A percentile compares a stretch with the other conserved stretches of the same genome.
These are phyloP conservation scores for Coilia nasus DNA, from an alignment of 2,797 vertebrate genomes.

Conservation along the genomic window DNA sequence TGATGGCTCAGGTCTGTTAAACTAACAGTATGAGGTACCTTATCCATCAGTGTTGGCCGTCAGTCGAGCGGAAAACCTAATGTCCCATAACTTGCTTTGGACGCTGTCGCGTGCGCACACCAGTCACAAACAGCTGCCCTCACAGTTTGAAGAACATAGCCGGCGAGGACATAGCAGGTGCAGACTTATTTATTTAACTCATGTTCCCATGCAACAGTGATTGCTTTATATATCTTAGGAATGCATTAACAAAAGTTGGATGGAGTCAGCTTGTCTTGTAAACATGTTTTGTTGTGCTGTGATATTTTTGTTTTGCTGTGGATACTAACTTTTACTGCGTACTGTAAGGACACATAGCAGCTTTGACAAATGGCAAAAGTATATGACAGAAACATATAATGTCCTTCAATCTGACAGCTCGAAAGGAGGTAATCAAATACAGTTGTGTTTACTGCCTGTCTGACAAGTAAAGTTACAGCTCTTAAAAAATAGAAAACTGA, in stretches of 20 bases:
- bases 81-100: conserved; percentile 64
- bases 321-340: neutral
- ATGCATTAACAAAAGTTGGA: conserved; percentile 4
- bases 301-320: neutral
- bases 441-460: neutral
- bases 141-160: conserved; percentile 47
- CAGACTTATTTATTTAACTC: conserved; percentile 35
- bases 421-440: neutral
- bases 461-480: neutral
- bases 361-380: neutral
- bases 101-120: conserved; percentile 43
- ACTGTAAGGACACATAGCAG: neutral
- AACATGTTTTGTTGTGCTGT: neutral
- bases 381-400: neutral
- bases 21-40: conserved; percentile 73
- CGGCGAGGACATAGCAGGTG: conserved; percentile 60
- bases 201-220: conserved; percentile 29
- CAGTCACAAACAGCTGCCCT: conserved; percentile 44
- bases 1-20: conserved; percentile 78
- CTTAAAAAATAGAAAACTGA: neutral
- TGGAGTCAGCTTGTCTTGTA: conserved; percentile 13
- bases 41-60: conserved; percentile 74
- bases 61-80: conserved; percentile 76
- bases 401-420: neutral
- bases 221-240: conserved; percentile 42